Percentiles rank a stretch among this genome's conserved stretches.
phyloP scores from a whole-genome alignment of 2,888 invertebrate species.

The Nomada hirtipes region DNA sequence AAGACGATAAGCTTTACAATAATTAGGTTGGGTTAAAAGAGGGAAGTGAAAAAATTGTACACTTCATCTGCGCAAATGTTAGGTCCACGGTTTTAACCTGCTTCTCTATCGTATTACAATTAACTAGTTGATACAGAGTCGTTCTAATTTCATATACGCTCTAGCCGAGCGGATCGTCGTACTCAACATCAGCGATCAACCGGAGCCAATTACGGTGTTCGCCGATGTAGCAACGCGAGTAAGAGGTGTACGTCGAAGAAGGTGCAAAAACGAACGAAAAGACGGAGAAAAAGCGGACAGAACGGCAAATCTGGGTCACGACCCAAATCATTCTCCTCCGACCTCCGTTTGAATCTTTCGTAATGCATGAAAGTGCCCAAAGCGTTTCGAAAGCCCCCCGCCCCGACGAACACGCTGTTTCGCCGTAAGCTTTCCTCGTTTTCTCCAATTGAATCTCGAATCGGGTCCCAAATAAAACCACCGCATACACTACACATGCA shows the following conservation, averaged over 20 bases:
- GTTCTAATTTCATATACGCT: neutral
- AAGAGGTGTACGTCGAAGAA: conserved; percentile 29
- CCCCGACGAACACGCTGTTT: conserved; percentile 33
- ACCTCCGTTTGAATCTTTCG: conserved; percentile 69
- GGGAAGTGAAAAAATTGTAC: neutral
- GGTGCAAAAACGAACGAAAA: conserved; percentile 38
- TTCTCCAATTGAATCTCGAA: conserved; percentile 46
- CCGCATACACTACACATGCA: neutral
- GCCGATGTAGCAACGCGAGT: conserved; percentile 49
- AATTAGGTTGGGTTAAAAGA: neutral
- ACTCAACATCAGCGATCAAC: conserved; percentile 38
- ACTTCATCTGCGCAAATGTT: neutral
- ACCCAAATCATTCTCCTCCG: conserved; percentile 67
- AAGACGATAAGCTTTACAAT: conserved; percentile 6
- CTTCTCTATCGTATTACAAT: neutral
- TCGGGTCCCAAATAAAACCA: conserved; percentile 23
- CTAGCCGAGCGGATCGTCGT: conserved; percentile 1
- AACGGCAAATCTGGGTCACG: conserved; percentile 67
- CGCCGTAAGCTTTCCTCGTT: conserved; percentile 48
- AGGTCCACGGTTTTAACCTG: neutral
- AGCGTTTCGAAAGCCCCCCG: conserved; percentile 59
- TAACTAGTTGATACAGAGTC: neutral
- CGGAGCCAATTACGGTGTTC: conserved; percentile 55
- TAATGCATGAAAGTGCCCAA: conserved; percentile 69
- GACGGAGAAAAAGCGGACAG: conserved; percentile 39